Percentiles rank a stretch among this genome's conserved stretches.
Conservation (phyloP, 2,888 invertebrate genomes). For the Taenaris catops region DNA sequence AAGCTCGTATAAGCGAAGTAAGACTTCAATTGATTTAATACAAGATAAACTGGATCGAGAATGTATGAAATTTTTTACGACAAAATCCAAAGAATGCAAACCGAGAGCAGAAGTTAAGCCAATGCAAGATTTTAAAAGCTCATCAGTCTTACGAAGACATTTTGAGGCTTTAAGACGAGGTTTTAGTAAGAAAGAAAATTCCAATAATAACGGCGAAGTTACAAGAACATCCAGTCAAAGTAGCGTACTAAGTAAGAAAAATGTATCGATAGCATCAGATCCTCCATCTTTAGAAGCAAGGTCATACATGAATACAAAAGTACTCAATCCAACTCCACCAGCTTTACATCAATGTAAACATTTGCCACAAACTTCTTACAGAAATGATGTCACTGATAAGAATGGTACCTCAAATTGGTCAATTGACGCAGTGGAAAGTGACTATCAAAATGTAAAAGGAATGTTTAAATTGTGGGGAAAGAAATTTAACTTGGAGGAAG, state of each 20-base stretch:
- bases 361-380: constrained; percentile 23
- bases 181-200: constrained; percentile 41
- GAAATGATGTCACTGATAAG: constrained; percentile 21
- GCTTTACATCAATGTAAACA: constrained; percentile 20
- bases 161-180: constrained; percentile 52
- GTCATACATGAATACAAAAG: constrained; percentile 44
- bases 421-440: constrained; percentile 33
- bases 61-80: constrained; percentile 47
- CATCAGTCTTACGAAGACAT: constrained; percentile 44
- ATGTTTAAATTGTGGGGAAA: constrained; percentile 64
- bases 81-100: constrained; percentile 36
- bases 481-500: constrained; percentile 54
- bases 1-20: constrained; percentile 37
- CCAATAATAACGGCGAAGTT: constrained; percentile 30
- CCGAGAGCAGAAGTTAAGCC: constrained; percentile 29
- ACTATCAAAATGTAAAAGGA: constrained; percentile 45
- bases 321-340: constrained; percentile 32
- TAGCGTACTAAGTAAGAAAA: constrained; percentile 37
- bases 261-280: constrained; percentile 55
- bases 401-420: constrained; percentile 31
- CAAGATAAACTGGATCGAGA: constrained; percentile 59
- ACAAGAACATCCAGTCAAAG: constrained; percentile 31
- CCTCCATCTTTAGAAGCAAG: constrained; percentile 53
- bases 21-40: constrained; percentile 38
- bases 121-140: constrained; percentile 39